These are phyloP conservation scores for Rhyzopertha dominica DNA, from an alignment of 1,140 invertebrate genomes.

Conservation along the genomic window DNA sequence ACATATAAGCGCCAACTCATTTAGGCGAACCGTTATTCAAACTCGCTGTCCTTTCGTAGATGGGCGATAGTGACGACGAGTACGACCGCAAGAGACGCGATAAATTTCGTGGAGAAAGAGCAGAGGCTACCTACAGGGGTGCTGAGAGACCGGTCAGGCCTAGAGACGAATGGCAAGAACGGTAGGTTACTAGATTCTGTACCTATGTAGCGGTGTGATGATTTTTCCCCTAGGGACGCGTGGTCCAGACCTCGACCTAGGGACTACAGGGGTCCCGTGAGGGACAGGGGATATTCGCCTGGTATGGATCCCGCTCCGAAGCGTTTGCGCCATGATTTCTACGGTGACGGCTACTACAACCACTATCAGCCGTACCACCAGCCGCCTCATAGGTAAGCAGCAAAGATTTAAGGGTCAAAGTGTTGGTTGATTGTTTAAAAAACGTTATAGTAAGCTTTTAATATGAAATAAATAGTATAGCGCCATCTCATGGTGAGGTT, in stretches of 20 bases:
- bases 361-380: slow-evolving; percentile 51
- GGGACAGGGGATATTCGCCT: slow-evolving; percentile 65
- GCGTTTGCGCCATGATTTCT: slow-evolving; percentile 67
- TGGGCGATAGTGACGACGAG: slow-evolving; percentile 89
- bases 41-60: slow-evolving; percentile 40
- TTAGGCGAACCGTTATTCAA: not conserved
- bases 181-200: slow-evolving; percentile 43
- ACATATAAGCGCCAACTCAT: not conserved
- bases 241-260: slow-evolving; percentile 54
- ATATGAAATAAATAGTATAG: too few species aligned
- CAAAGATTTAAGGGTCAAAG: too few species aligned
- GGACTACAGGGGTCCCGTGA: slow-evolving; percentile 58
- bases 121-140: slow-evolving; percentile 70
- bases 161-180: slow-evolving; percentile 73
- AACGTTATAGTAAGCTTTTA: too few species aligned
- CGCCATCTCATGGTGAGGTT: too few species aligned
- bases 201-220: slow-evolving; percentile 3
- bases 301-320: slow-evolving; percentile 78
- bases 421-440: too few species aligned
- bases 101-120: slow-evolving; percentile 83
- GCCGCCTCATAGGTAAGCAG: slow-evolving; percentile 40
- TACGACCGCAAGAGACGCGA: slow-evolving; percentile 83
- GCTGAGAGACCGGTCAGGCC: slow-evolving; percentile 64
- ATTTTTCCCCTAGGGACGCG: slow-evolving; percentile 50
- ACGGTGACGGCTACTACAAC: slow-evolving; percentile 52